Conservation (phyloP, 1,140 invertebrate species). For the Sycophila sp. region DNA sequence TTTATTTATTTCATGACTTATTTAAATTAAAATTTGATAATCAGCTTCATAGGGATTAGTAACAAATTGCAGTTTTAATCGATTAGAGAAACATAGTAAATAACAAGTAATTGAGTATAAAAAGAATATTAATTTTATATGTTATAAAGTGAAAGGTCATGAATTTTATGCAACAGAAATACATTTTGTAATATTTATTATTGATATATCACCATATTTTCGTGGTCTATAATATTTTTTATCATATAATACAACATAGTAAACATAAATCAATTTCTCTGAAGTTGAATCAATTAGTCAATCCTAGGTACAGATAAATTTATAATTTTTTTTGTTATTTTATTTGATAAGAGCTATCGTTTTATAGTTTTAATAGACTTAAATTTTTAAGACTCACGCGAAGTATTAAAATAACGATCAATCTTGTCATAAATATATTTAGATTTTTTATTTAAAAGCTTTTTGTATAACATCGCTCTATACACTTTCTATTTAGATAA, state of each 20-base stretch:
- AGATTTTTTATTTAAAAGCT: conserved; percentile 59
- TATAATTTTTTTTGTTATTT: conserved; percentile 28
- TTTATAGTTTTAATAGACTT: conserved; percentile 33
- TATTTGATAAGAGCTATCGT: conserved; percentile 16
- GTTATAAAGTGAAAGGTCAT: too few species aligned
- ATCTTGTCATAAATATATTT: conserved; percentile 49
- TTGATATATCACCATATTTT: conserved; percentile 35
- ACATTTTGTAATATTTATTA: conserved; percentile 30
- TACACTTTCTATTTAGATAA: conserved; percentile 54
- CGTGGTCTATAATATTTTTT: conserved; percentile 32
- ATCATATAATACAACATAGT: conserved; percentile 25
- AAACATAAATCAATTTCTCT: conserved; percentile 30
- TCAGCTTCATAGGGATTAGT: too few species aligned
- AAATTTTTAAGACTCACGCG: conserved; percentile 27
- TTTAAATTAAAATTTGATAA: too few species aligned
- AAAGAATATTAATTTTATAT: too few species aligned
- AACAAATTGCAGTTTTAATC: too few species aligned
- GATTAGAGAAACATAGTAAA: too few species aligned
- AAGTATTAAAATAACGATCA: conserved; percentile 41
- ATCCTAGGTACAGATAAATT: conserved; percentile 35
- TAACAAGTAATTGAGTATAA: too few species aligned
- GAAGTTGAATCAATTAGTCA: conserved; percentile 16
- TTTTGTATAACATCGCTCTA: conserved; percentile 57
- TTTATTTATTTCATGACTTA: too few species aligned
- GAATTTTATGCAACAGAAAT: neutral